phyloP scores from a whole-genome alignment of 2,797 vertebrate species.

The Limosa lapponica region DNA sequence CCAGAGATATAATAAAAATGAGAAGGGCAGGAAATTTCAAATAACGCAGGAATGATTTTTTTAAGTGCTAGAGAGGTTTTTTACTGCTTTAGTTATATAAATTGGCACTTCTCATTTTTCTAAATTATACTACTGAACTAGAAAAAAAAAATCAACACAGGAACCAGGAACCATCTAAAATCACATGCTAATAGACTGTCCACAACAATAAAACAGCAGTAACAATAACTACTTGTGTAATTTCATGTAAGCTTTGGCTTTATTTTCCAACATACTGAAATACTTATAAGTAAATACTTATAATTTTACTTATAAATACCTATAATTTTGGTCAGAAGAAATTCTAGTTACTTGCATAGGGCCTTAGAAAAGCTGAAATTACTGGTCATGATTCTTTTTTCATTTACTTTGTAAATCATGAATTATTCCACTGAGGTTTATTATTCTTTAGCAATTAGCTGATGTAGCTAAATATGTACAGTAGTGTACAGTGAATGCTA shows the following conservation, averaged over 20 bases:
- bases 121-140: neutral
- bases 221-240: neutral
- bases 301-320: no score
- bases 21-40: neutral
- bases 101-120: neutral
- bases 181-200: neutral
- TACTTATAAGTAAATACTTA: no score
- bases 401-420: neutral
- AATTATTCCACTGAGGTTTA: neutral
- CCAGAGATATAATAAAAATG: neutral
- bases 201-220: neutral
- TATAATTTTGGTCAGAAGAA: neutral
- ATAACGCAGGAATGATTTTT: neutral
- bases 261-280: conserved; percentile 54
- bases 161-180: neutral
- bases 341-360: conserved; percentile 23
- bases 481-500: neutral
- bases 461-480: conserved; percentile 24
- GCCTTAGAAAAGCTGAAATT: conserved; percentile 51
- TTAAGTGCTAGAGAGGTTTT: conserved; percentile 7
- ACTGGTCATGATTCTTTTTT: neutral
- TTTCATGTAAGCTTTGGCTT: neutral
- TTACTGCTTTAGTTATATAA: conserved; percentile 44
- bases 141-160: neutral
- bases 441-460: neutral